Evolutionary conservation across 2,888 invertebrate species (phyloP).

Genomic region (Hipparchia semele): DNA sequence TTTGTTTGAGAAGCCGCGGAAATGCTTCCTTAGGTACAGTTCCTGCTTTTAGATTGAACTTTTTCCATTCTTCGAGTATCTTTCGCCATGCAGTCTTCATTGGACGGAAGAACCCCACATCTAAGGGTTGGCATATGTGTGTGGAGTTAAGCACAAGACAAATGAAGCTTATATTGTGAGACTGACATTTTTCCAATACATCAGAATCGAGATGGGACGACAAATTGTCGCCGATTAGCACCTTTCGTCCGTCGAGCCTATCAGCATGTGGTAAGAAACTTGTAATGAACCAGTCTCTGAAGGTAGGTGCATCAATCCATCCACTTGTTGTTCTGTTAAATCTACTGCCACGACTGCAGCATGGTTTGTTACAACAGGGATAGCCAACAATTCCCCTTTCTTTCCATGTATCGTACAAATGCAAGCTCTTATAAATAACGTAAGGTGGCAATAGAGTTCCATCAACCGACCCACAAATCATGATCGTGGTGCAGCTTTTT

Average conservation of each 20-base stretch:
- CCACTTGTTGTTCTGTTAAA: background rate
- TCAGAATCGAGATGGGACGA: background rate
- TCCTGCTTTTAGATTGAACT: background rate
- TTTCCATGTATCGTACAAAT: background rate
- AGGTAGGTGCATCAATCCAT: background rate
- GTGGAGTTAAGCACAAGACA: background rate
- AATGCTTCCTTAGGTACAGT: background rate
- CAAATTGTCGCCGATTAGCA: background rate
- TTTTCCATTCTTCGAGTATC: background rate
- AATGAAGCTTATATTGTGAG: background rate
- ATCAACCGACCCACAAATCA: background rate
- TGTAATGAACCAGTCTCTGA: background rate
- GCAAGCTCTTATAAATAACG: background rate
- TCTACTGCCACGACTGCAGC: too few species aligned
- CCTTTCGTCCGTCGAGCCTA: background rate
- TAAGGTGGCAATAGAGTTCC: background rate
- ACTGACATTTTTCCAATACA: background rate
- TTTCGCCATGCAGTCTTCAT: background rate
- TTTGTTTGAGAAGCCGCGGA: background rate
- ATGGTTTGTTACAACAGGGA: background rate
- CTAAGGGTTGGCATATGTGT: background rate
- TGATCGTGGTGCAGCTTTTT: background rate
- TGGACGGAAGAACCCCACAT: constrained; percentile 1
- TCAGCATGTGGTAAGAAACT: background rate
- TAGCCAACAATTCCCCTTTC: background rate